phyloP scores from a whole-genome alignment of 2,113 vertebrate species.

The Argyrosomus japonicus region DNA sequence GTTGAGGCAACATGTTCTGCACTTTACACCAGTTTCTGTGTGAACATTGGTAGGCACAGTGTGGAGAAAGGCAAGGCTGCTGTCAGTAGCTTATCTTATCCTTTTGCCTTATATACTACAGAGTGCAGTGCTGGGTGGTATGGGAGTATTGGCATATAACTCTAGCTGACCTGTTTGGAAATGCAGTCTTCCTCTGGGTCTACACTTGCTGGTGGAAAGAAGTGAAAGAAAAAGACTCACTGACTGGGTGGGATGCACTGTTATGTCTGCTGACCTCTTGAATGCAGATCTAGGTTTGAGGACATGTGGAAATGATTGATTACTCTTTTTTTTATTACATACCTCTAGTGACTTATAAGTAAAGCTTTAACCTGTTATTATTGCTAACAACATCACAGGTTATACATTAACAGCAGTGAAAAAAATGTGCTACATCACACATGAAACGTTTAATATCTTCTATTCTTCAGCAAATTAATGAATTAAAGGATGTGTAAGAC shows the following conservation, averaged over 20 bases:
- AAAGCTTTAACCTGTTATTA: background rate
- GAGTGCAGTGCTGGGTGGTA: slow-evolving; percentile 2
- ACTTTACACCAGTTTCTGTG: background rate
- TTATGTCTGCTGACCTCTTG: background rate
- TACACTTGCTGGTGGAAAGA: background rate
- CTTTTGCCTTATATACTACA: slow-evolving; percentile 1
- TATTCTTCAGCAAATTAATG: background rate
- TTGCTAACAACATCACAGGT: background rate
- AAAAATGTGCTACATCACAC: background rate
- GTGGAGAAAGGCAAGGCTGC: slow-evolving; percentile 1
- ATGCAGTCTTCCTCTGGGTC: background rate
- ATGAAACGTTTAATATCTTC: background rate
- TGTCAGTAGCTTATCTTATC: slow-evolving; percentile 37
- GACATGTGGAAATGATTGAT: background rate
- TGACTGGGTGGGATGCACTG: background rate
- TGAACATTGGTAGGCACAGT: slow-evolving; percentile 5
- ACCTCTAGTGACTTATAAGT: background rate
- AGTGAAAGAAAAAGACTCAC: background rate
- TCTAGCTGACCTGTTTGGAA: slow-evolving; percentile 1
- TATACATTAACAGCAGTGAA: background rate
- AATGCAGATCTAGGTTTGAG: background rate
- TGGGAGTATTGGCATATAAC: slow-evolving; percentile 5
- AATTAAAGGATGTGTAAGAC: background rate
- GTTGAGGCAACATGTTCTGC: slow-evolving; percentile 15
- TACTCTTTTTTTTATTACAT: background rate